Conservation (phyloP, 2,113 vertebrate species). For the Leptobrachium leishanense region DNA sequence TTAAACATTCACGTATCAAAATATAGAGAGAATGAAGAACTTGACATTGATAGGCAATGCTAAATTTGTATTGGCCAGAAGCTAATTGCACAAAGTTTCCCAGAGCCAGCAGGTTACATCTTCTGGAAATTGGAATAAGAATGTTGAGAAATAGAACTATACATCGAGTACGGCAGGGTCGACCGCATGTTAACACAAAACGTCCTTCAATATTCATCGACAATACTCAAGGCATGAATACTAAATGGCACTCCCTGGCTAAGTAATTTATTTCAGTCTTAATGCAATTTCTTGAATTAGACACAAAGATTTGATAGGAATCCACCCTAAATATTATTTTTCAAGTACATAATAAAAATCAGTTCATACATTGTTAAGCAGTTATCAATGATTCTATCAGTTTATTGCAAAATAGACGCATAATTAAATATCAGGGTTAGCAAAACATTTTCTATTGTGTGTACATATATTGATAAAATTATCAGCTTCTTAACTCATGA, state of each 20-base stretch:
- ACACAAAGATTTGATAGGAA: neutral
- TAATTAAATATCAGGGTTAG: too few species aligned
- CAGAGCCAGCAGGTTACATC: neutral
- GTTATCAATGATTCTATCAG: too few species aligned
- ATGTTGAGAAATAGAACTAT: neutral
- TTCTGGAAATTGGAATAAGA: neutral
- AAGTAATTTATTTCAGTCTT: neutral
- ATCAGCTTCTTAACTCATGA: too few species aligned
- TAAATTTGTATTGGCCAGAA: neutral
- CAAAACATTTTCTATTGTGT: too few species aligned
- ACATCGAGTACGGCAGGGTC: neutral
- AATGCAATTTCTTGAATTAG: neutral
- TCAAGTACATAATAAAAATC: too few species aligned
- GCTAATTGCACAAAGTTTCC: neutral
- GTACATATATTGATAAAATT: too few species aligned
- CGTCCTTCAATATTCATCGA: neutral
- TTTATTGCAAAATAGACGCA: too few species aligned
- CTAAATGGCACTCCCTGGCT: neutral
- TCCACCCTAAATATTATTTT: neutral
- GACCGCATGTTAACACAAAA: conserved; percentile 2
- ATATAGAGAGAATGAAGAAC: too few species aligned
- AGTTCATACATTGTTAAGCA: too few species aligned
- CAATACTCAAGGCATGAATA: neutral
- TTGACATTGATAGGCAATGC: neutral
- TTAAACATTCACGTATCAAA: neutral